A percentile compares a stretch with the other conserved stretches of the same genome.
These are phyloP conservation scores for Entelurus aequoreus DNA, from an alignment of 2,113 vertebrate genomes.

Conservation along the genomic window DNA sequence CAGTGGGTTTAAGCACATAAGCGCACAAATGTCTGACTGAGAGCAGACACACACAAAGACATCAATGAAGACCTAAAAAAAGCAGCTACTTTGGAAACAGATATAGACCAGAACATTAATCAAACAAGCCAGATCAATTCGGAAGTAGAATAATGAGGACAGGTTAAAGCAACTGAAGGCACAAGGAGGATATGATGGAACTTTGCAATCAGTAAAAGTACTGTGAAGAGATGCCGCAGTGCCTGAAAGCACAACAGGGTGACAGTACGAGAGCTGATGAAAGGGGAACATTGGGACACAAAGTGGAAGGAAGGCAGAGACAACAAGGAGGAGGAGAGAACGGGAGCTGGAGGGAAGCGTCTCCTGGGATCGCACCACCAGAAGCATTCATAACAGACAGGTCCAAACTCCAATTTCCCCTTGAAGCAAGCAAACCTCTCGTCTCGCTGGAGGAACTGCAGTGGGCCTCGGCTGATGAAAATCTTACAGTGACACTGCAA, in stretches of 20 bases:
- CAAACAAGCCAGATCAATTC: neutral
- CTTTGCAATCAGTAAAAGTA: neutral
- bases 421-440: conserved; percentile 46
- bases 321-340: conserved; percentile 32
- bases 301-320: conserved; percentile 17
- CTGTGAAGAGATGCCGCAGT: neutral
- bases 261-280: neutral
- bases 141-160: neutral
- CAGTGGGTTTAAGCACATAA: conserved; percentile 43
- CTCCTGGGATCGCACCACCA: conserved; percentile 57
- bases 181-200: neutral
- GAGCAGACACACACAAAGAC: conserved; percentile 7
- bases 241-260: conserved; percentile 8
- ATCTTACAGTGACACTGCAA: conserved; percentile 67
- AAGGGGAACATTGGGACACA: conserved; percentile 11
- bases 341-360: conserved; percentile 45
- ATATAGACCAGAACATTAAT: neutral
- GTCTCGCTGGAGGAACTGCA: conserved; percentile 46
- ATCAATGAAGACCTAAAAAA: conserved; percentile 13
- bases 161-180: neutral
- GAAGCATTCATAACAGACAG: conserved; percentile 52
- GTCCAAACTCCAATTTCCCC: conserved; percentile 61
- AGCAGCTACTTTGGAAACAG: conserved; percentile 16
- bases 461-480: conserved; percentile 69
- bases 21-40: conserved; percentile 28